Conservation (phyloP, 2,888 invertebrate species). For the Pristionchus mayeri region DNA sequence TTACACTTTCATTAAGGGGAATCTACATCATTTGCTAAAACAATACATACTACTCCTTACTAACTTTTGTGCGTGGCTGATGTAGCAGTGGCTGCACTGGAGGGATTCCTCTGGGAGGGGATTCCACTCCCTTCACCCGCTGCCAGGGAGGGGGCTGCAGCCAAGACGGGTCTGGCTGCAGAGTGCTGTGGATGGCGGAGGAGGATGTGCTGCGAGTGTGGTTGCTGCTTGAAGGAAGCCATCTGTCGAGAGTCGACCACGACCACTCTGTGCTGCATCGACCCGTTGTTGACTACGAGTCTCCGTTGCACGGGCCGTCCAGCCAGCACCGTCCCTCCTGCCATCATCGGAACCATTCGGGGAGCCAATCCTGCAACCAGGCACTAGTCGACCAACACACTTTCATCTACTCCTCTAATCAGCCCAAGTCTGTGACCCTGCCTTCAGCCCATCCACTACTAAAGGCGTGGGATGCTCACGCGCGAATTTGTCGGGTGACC, state of each 20-base stretch:
- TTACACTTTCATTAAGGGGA: not conserved
- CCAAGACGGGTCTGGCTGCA: not conserved
- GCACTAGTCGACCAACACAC: no score
- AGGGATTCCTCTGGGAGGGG: not conserved
- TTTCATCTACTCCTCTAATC: no score
- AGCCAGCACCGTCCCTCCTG: not conserved
- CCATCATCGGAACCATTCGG: not conserved
- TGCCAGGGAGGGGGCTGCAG: not conserved
- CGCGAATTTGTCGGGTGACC: constrained; percentile 2
- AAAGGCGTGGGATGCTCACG: no score
- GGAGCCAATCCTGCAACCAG: not conserved
- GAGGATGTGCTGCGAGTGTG: not conserved
- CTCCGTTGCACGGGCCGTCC: constrained; percentile 7
- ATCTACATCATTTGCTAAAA: constrained; percentile 11
- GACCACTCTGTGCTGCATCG: constrained; percentile 12
- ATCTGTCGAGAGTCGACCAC: constrained; percentile 18
- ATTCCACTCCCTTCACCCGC: no score
- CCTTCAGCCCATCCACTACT: no score
- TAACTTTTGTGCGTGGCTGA: constrained; percentile 26
- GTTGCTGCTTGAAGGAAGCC: constrained; percentile 6
- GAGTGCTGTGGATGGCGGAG: not conserved
- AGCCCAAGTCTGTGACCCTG: no score
- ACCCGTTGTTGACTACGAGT: constrained; percentile 30
- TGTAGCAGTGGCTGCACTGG: not conserved
- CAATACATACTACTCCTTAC: not conserved